A percentile compares a stretch with the other conserved stretches of the same genome.
Evolutionary conservation across 2,888 invertebrate genomes (phyloP).

Genomic region (Sarcophaga carnaria): DNA sequence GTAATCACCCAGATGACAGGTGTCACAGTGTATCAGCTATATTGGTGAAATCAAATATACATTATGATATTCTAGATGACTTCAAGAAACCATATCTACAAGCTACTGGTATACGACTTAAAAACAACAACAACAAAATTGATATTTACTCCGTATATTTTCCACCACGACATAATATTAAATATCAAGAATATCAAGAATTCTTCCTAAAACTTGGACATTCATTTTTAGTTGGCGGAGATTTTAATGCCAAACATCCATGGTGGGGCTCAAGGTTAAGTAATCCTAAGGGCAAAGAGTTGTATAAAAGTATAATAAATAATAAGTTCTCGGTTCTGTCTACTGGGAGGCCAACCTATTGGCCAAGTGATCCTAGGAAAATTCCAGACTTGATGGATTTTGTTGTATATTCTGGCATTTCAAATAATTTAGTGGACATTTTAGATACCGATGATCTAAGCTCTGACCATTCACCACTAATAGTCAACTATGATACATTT

Average conservation of each 20-base stretch:
- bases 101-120: slow-evolving; percentile 43
- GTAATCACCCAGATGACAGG: slow-evolving; percentile 7
- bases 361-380: neutral
- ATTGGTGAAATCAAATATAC: neutral
- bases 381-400: slow-evolving; percentile 17
- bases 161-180: slow-evolving; percentile 44
- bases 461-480: too few species aligned
- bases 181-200: slow-evolving; percentile 10
- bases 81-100: slow-evolving; percentile 16
- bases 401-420: slow-evolving; percentile 18
- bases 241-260: too few species aligned
- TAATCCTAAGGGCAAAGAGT: slow-evolving; percentile 55
- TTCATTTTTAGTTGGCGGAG: too few species aligned
- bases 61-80: neutral
- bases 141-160: slow-evolving; percentile 45
- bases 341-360: too few species aligned
- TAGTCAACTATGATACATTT: too few species aligned
- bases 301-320: slow-evolving; percentile 35
- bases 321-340: slow-evolving; percentile 17
- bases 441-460: neutral
- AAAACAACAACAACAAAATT: slow-evolving; percentile 11
- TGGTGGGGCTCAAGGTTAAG: too few species aligned
- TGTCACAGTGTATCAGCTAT: neutral
- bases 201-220: neutral
- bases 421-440: slow-evolving; percentile 1